Base-by-base conservation (phyloP, 2,888 invertebrate species). In the Sminthurides aquaticus region DNA sequence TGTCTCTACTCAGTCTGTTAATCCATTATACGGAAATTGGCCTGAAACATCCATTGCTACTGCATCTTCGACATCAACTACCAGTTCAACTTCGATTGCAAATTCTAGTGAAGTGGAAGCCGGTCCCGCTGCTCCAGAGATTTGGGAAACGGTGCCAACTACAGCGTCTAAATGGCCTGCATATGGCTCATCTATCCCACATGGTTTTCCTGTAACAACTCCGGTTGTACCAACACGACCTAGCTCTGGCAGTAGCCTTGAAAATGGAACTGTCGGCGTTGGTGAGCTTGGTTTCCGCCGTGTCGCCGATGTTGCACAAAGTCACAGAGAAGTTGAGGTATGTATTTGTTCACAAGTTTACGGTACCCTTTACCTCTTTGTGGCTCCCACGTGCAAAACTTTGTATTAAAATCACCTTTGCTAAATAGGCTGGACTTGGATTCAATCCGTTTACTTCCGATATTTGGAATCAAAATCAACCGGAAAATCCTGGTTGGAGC, bases 381-480 rank as follows among this genome's bases (percentile, higher is more conserved):
- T n/a, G n/a, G n/a, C n/a, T n/a, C n/a, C n/a, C n/a, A n/a, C n/a
- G n/a, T n/a, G n/a, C n/a, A n/a, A n/a, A n/a, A n/a, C n/a, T n/a
- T n/a, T n/a, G n/a, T n/a, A n/a, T n/a, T n/a, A n/a, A n/a, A n/a
- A n/a, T n/a, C n/a, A n/a, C n/a, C n/a, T n/a, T n/a, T n/a, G n/a
- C n/a, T n/a, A n/a, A n/a, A 34, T 76, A 81, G 81, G 78, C 79
- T 76, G 78, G 79, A 74, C 82, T 84, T 68, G 80, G 83, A 64
- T 87, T 85, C 78, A 87, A 88, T 82, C 88, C 88, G 15, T 85
- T 88, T 79, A 74, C 69, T n/a, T 70, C 72, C 1, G 68, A 72
- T 56, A 75, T 75, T 57, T 75, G 75, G 75, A 71, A 71, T 64
- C 69, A 69, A 43, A 63, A 60, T 48, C 62, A 67, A 28, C 0